Evolutionary conservation across 2,888 invertebrate species (phyloP).

Genomic region (Andrena fulva): DNA sequence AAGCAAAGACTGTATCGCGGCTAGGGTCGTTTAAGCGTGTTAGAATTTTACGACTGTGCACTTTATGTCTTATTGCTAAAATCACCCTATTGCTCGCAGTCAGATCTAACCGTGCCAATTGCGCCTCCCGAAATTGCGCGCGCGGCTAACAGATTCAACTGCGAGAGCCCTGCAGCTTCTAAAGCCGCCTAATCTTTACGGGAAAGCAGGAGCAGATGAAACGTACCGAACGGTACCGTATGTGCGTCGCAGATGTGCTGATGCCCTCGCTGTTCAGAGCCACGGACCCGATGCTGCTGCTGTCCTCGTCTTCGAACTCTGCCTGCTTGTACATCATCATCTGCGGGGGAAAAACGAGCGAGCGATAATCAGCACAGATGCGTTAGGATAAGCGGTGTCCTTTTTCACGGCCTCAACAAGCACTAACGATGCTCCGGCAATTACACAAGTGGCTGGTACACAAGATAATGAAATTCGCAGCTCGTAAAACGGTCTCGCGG

Average conservation of each 20-base stretch:
- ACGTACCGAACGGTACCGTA: slow-evolving; percentile 92
- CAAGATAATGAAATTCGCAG: slow-evolving; percentile 52
- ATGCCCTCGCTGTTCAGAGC: slow-evolving; percentile 92
- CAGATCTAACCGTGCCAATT: slow-evolving; percentile 18
- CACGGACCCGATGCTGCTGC: slow-evolving; percentile 93
- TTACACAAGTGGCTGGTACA: slow-evolving; percentile 18
- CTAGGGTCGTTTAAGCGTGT: slow-evolving; percentile 23
- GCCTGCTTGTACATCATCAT: slow-evolving; percentile 96
- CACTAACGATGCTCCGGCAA: neutral
- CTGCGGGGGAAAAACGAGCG: slow-evolving; percentile 83
- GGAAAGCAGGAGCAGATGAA: neutral
- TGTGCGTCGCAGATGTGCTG: slow-evolving; percentile 92
- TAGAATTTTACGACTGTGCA: slow-evolving; percentile 24
- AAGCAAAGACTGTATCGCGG: slow-evolving; percentile 19
- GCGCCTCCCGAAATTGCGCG: neutral
- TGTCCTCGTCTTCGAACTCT: slow-evolving; percentile 94
- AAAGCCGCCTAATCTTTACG: neutral
- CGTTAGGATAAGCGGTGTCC: neutral
- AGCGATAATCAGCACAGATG: neutral
- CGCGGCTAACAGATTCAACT: neutral
- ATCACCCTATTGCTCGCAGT: slow-evolving; percentile 16
- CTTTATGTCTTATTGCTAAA: slow-evolving; percentile 13
- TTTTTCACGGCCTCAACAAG: neutral
- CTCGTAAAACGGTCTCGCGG: slow-evolving; percentile 21
- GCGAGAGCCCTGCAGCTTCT: neutral